Conservation (phyloP, 2,888 invertebrate genomes). For the Aelia acuminata region DNA sequence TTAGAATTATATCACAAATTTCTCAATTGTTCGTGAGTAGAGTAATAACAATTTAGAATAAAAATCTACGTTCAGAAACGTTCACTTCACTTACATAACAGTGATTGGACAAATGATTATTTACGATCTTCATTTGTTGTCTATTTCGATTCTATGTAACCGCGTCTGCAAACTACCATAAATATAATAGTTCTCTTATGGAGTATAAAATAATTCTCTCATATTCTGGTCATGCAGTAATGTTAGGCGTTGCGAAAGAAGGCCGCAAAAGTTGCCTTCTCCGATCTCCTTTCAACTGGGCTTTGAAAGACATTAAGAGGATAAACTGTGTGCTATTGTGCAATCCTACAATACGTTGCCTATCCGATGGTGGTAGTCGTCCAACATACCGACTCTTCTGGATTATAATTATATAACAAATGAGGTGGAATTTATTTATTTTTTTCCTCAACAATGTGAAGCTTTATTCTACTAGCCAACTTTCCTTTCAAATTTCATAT, state of each 20-base stretch:
- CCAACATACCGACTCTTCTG: not conserved
- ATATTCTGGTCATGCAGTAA: not conserved
- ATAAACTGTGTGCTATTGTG: not conserved
- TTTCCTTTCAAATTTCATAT: not conserved
- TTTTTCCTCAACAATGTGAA: not conserved
- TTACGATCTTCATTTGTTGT: not conserved
- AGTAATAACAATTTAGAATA: no score
- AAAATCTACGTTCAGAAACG: no score
- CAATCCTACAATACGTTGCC: not conserved
- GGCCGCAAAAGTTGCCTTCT: not conserved
- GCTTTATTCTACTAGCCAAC: not conserved
- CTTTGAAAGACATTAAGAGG: slow-evolving; percentile 17
- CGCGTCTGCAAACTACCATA: not conserved
- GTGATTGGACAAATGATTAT: not conserved
- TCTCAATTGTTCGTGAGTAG: no score
- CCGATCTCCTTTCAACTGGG: slow-evolving; percentile 8
- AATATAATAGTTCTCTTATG: not conserved
- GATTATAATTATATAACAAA: not conserved
- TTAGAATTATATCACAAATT: no score
- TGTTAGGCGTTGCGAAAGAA: not conserved
- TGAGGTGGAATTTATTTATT: not conserved
- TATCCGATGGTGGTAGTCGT: not conserved
- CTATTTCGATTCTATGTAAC: not conserved
- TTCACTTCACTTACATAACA: not conserved
- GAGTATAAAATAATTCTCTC: not conserved